These are phyloP conservation scores for Stichodactyla helianthus DNA, from an alignment of 64 coral and sea anemone genomes.

Conservation along the genomic window DNA sequence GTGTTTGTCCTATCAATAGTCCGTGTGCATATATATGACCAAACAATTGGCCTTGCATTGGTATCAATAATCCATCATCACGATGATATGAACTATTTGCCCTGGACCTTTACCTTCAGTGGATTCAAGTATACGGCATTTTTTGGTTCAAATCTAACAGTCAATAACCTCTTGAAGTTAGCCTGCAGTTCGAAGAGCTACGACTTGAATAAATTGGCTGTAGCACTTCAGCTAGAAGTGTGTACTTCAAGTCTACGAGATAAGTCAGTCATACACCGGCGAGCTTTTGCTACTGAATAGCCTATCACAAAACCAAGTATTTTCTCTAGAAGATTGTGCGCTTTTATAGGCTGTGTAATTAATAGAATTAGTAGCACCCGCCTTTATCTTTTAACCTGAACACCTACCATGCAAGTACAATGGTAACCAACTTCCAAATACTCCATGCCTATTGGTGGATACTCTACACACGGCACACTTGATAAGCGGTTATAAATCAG, in stretches of 20 bases:
- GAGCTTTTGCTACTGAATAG: neutral
- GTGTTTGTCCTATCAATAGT: neutral
- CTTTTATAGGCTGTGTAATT: constrained; percentile 87
- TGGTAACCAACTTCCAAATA: neutral
- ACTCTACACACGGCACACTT: neutral
- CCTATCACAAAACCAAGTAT: neutral
- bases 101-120: neutral
- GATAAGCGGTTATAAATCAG: constrained; percentile 27
- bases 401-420: constrained; percentile 33
- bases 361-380: constrained; percentile 77
- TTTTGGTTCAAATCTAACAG: too few relatives aligned
- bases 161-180: too few relatives aligned
- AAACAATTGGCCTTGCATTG: neutral
- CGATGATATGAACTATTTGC: neutral
- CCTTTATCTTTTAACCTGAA: constrained; percentile 43
- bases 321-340: constrained; percentile 61
- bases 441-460: constrained; percentile 5
- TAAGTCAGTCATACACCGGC: neutral
- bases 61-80: neutral
- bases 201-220: too few relatives aligned
- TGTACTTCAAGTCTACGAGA: neutral
- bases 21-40: neutral
- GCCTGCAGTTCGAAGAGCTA: too few relatives aligned
- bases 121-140: too few relatives aligned
- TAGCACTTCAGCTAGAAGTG: neutral